Base-by-base conservation (phyloP, 2,113 vertebrate genomes). In the Alosa alosa region DNA sequence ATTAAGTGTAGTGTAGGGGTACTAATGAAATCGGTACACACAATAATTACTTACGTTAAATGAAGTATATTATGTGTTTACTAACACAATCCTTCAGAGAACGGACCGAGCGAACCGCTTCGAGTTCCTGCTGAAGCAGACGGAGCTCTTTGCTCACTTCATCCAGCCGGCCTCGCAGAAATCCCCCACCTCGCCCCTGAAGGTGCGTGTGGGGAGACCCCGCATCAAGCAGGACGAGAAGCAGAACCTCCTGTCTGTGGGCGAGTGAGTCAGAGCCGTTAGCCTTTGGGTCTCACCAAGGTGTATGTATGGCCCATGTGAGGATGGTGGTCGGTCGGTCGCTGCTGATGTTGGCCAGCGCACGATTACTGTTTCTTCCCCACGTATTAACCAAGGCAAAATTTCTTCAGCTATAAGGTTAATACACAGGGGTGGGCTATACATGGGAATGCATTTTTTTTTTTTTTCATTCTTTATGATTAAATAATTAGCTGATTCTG, bases 81-180 rank as follows among this genome's bases (percentile, higher is more conserved):
- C 52, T 1, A 10, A 13, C 47, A 49, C 47, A 49, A 7, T 72
- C 90, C 83, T 89, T 25, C 60, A 97, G 97, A 97, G 96, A 96
- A 90, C 96, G 22, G 96, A 97, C 87, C 92, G 96, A 87, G 96
- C 96, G 0, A 97, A 97, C 91, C 94, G 97, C 84, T 97, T 97
- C 94, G 97, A 97, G 88, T 97, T 96, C 91, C 95, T 97, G 64
- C 90, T 97, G 90, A 97, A 97, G 93, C 97, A 97, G 93, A 97
- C 97, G 7, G 97, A 97, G 88, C 96, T 97, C 41, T 97, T 97
- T 91, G 96, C 97, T 84, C 97, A 97, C 93, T 97, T 97, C 84
- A 96, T 97, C 93, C 96, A 97, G 88, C 97, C 97, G 36, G 95
- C 96, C 84, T 95, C 96, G 57, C 96, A 97, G 90, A 97, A 97